Evolutionary conservation across 2,888 invertebrate species (phyloP).

Genomic region (Eristalis pertinax): DNA sequence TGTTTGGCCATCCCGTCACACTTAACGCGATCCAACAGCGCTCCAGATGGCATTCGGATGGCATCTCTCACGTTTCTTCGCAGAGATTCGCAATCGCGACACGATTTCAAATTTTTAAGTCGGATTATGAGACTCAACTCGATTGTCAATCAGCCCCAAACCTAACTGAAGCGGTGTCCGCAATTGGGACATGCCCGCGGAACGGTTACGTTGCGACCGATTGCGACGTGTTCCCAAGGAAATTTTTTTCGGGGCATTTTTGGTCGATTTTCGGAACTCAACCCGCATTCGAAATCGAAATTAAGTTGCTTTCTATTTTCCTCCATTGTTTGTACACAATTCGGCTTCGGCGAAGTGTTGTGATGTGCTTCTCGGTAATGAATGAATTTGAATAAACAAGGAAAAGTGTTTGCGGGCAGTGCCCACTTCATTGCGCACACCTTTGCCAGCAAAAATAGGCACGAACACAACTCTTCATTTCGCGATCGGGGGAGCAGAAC

Average conservation of each 20-base stretch:
- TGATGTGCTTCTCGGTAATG: conserved; percentile 5
- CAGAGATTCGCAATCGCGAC: neutral
- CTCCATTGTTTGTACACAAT: conserved; percentile 1
- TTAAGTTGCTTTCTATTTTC: conserved; percentile 9
- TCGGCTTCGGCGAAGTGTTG: neutral
- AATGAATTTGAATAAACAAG: conserved; percentile 34
- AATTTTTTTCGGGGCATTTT: neutral
- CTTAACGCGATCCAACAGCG: conserved; percentile 15
- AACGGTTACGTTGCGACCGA: neutral
- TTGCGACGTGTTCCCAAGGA: neutral
- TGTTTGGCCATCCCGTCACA: conserved; percentile 41
- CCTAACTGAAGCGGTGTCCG: neutral
- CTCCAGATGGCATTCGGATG: conserved; percentile 26
- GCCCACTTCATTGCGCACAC: neutral
- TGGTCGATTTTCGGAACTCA: neutral
- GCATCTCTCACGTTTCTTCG: neutral
- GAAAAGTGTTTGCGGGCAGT: conserved; percentile 5
- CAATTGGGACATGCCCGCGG: neutral
- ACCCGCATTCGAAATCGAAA: neutral
- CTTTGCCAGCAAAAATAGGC: neutral
- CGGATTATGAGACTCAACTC: neutral
- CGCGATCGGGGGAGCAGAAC: conserved; percentile 2
- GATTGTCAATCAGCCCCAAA: neutral
- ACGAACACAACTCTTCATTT: neutral
- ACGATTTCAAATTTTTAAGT: neutral